phyloP scores from a whole-genome alignment of 1,140 invertebrate genomes.

The Mylabris phalerata region DNA sequence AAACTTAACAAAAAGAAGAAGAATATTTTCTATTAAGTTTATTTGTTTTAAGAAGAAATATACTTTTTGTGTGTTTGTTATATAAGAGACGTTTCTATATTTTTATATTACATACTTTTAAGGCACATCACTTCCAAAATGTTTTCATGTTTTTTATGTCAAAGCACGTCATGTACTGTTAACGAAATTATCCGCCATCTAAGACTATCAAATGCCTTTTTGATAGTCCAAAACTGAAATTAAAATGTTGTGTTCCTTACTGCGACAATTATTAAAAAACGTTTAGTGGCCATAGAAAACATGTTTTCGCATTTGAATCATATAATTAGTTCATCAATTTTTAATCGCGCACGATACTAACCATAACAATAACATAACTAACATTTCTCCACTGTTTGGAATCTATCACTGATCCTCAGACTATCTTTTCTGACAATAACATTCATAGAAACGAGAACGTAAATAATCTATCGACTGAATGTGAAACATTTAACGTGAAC shows the following conservation, averaged over 20 bases:
- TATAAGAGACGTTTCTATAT: too few relatives aligned
- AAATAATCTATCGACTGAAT: too few relatives aligned
- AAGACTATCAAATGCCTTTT: not conserved
- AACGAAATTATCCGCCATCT: not conserved
- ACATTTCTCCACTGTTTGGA: too few relatives aligned
- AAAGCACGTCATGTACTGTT: not conserved
- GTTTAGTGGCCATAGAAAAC: constrained; percentile 10
- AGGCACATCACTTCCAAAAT: too few relatives aligned
- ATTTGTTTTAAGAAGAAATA: not conserved
- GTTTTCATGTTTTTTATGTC: not conserved
- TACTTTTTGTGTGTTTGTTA: too few relatives aligned
- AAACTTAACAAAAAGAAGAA: not conserved
- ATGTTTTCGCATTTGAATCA: constrained; percentile 1
- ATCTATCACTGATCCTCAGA: too few relatives aligned
- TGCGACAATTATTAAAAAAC: constrained; percentile 3
- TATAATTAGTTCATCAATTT: too few relatives aligned
- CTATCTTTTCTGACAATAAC: too few relatives aligned
- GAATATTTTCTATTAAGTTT: not conserved
- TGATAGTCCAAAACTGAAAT: not conserved
- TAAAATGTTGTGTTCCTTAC: constrained; percentile 3
- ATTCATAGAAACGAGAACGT: too few relatives aligned
- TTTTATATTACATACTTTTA: too few relatives aligned
- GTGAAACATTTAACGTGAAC: too few relatives aligned
- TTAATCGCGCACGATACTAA: not conserved
- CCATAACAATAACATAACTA: not conserved